phyloP scores from a whole-genome alignment of 2,113 vertebrate species.

The Corydoras maculifer region DNA sequence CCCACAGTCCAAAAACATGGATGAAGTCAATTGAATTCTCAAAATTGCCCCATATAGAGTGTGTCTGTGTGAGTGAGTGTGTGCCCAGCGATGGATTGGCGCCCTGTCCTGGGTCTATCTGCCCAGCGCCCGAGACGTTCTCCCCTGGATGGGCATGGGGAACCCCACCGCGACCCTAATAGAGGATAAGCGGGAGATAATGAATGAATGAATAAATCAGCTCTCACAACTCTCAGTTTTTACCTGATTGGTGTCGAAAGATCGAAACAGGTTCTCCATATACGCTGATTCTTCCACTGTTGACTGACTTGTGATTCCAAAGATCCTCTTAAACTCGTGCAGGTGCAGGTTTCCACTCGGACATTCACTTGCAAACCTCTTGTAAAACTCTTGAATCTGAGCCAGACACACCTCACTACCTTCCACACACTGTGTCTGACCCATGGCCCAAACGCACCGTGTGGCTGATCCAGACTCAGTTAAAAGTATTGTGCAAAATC shows the following conservation, averaged over 20 bases:
- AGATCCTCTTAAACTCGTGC: slow-evolving; percentile 76
- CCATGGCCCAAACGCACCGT: neutral
- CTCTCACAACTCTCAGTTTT: too few species aligned
- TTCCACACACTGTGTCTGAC: slow-evolving; percentile 3
- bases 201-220: neutral
- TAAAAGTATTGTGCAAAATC: neutral
- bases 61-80: too few species aligned
- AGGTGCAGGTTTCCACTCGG: slow-evolving; percentile 75
- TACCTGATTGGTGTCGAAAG: slow-evolving; percentile 76
- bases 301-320: slow-evolving; percentile 61
- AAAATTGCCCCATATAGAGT: too few species aligned
- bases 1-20: too few species aligned
- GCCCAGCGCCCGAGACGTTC: too few species aligned
- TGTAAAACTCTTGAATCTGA: slow-evolving; percentile 69
- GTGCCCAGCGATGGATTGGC: too few species aligned
- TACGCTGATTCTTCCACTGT: slow-evolving; percentile 66
- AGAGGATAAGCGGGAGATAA: too few species aligned
- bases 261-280: slow-evolving; percentile 71
- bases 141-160: too few species aligned
- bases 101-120: too few species aligned
- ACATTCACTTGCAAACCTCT: slow-evolving; percentile 74
- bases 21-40: too few species aligned
- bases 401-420: neutral
- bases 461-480: too few species aligned
- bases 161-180: too few species aligned